Evolutionary conservation across 1,140 invertebrate species (phyloP).

Genomic region (Scylla paramamosain): DNA sequence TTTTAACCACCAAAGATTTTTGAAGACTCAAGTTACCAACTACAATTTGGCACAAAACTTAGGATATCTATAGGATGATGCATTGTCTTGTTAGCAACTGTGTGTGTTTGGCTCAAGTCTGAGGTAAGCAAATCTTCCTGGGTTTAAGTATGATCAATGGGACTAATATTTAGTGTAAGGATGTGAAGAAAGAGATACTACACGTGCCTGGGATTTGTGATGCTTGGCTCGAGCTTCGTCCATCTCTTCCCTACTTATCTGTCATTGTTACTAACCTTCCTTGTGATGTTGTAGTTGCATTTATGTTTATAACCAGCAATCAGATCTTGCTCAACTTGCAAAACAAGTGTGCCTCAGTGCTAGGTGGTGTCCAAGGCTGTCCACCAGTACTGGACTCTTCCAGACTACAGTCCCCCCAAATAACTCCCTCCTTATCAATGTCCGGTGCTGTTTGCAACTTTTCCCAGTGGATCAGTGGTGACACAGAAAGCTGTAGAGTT

Average conservation of each 20-base stretch:
- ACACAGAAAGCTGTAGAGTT: not conserved
- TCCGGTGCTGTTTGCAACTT: constrained; percentile 54
- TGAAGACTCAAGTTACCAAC: constrained; percentile 69
- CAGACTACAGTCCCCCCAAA: not conserved
- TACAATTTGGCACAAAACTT: constrained; percentile 63
- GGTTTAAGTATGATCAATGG: constrained; percentile 10
- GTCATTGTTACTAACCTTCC: constrained; percentile 34
- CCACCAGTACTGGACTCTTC: not conserved
- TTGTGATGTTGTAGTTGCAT: constrained; percentile 56
- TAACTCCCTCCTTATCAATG: constrained; percentile 27
- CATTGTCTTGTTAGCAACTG: constrained; percentile 3
- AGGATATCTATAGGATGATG: constrained; percentile 55
- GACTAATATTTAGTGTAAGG: not conserved
- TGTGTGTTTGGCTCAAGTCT: constrained; percentile 60
- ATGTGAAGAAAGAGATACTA: not conserved
- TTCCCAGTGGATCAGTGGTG: constrained; percentile 34
- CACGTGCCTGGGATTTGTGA: constrained; percentile 29
- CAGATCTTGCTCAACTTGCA: constrained; percentile 64
- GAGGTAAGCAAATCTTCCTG: not conserved
- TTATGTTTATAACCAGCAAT: constrained; percentile 56
- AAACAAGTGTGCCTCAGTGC: constrained; percentile 44
- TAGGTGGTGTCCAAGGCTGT: not conserved
- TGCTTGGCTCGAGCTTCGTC: constrained; percentile 52
- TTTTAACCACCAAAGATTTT: constrained; percentile 64
- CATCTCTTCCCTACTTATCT: constrained; percentile 42